Evolutionary conservation across 2,797 vertebrate species (phyloP), one percentile per base, ranked within the genome.

Genomic region (Poeciliopsis paucimaculata): DNA sequence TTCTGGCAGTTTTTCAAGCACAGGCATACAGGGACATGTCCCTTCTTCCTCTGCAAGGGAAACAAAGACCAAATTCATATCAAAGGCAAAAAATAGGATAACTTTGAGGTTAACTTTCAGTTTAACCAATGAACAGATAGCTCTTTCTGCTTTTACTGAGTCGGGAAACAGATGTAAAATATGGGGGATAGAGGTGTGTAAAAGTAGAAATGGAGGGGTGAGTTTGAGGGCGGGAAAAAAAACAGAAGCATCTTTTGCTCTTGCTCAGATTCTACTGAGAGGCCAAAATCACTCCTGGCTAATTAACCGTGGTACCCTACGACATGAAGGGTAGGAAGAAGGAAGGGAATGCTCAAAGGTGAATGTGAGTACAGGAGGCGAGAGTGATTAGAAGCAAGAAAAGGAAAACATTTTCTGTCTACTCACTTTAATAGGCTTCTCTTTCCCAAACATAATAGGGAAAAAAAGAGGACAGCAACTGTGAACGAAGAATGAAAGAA

Each of bases 271-370:
- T 72, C 90, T 93, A 95, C 93, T 92, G 91, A 94, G 90, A 88
- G 88, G 88, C 85, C 90, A 91, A 88, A 91, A 92, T 83, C 88
- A 94, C 91, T 77, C 79, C 84, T 82, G 84, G 87, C 91, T 95
- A 94, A 95, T 95, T 95, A 95, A 87, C 88, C 89, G 86, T 91
- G 92, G 93, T 92, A 91, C 91, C 86, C 90, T 86, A 86, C 91
- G 92, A 93, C 92, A 93, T 82, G 81, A 75, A 83, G 76, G 87
- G 83, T 71, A 81, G 83, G 75, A 85, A 78, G 81, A 77, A 45
- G 53, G 81, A 11, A 81, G 72, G 81, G 71, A 26, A 68, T 51
- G 70, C 51, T 79, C 62, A 57, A 66, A 60, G 45, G 66, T 47
- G 55, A 76, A 60, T 39, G 15, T 26, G 41, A 45, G 15, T 72